A percentile compares a stretch with the other conserved stretches of the same genome.
Conservation (phyloP, 1,140 invertebrate species). For the Teleogryllus occipitalis region DNA sequence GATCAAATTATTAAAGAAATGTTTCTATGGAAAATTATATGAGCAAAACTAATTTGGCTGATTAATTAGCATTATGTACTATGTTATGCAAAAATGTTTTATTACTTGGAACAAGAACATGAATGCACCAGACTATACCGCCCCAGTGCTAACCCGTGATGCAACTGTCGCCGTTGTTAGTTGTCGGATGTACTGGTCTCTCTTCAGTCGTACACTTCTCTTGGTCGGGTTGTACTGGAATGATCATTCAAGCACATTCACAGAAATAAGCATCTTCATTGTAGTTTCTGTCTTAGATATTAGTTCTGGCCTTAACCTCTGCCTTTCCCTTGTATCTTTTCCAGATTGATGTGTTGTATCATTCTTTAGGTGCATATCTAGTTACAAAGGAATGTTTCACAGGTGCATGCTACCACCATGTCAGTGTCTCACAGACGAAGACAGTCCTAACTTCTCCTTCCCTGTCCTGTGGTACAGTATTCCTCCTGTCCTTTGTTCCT, state of each 20-base stretch:
- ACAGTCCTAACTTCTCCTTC: background rate
- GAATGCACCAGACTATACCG: no score
- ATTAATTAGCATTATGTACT: no score
- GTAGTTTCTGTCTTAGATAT: background rate
- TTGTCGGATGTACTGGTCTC: no score
- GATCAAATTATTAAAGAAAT: no score
- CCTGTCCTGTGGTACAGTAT: background rate
- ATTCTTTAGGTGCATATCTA: conserved; percentile 1
- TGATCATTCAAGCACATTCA: background rate
- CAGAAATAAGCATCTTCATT: background rate
- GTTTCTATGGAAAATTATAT: no score
- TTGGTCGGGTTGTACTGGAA: background rate
- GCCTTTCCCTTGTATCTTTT: background rate
- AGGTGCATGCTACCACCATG: background rate
- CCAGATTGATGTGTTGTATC: conserved; percentile 1
- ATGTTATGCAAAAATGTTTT: no score
- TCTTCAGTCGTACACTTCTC: no score
- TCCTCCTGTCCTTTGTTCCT: background rate
- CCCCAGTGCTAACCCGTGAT: no score
- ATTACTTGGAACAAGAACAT: no score
- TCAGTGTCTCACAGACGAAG: background rate
- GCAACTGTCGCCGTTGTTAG: no score
- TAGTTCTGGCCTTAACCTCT: background rate
- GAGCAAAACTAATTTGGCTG: no score
- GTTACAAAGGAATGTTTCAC: conserved; percentile 4